phyloP scores from a whole-genome alignment of 2,888 invertebrate species.

The Tachina grossa region DNA sequence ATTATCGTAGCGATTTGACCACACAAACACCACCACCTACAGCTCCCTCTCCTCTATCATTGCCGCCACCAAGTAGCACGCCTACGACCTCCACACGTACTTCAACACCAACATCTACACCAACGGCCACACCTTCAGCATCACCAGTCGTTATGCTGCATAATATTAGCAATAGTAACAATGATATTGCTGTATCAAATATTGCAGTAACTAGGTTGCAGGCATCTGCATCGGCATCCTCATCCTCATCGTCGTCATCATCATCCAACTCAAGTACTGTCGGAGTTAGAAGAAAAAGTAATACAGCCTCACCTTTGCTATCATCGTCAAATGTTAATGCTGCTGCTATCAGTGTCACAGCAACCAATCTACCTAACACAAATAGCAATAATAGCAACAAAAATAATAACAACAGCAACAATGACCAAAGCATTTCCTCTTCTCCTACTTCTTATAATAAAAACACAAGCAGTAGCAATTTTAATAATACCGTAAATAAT shows the following conservation, averaged over 20 bases:
- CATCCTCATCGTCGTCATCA: slow-evolving; percentile 66
- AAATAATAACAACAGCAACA: slow-evolving; percentile 71
- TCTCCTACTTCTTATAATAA: slow-evolving; percentile 47
- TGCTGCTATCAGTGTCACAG: slow-evolving; percentile 56
- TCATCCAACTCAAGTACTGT: slow-evolving; percentile 49
- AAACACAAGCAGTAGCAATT: slow-evolving; percentile 63
- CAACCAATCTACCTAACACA: slow-evolving; percentile 63
- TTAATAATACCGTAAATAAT: slow-evolving; percentile 78
- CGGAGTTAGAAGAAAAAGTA: slow-evolving; percentile 49
- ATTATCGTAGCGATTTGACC: slow-evolving; percentile 72
- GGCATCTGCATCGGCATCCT: slow-evolving; percentile 55
- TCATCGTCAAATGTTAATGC: slow-evolving; percentile 39
- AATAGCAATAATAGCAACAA: slow-evolving; percentile 71
- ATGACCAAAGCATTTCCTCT: slow-evolving; percentile 71
- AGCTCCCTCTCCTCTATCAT: slow-evolving; percentile 72
- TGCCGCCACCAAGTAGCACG: slow-evolving; percentile 73
- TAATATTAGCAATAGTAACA: slow-evolving; percentile 32
- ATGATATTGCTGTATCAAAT: slow-evolving; percentile 22
- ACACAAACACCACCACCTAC: slow-evolving; percentile 73
- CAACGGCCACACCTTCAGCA: slow-evolving; percentile 72
- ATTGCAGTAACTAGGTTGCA: slow-evolving; percentile 68
- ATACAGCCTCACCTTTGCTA: slow-evolving; percentile 54
- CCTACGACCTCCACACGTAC: slow-evolving; percentile 68
- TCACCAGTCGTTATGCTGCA: slow-evolving; percentile 78
- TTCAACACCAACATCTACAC: slow-evolving; percentile 67